Evolutionary conservation across 2,888 invertebrate genomes (phyloP).

Genomic region (Apotomis turbidana): DNA sequence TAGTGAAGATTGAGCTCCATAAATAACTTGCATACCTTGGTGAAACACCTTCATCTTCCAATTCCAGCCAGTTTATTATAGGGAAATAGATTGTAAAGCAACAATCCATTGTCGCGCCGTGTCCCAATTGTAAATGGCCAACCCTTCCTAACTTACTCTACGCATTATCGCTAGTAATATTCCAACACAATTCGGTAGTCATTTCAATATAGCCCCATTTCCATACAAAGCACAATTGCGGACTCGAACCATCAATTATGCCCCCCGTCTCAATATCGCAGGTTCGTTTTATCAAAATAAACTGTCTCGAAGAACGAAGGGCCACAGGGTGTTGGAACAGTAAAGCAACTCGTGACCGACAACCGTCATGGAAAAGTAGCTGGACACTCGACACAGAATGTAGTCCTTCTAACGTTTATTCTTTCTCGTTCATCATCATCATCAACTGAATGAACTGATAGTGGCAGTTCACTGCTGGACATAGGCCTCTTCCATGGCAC

Average conservation of each 20-base stretch:
- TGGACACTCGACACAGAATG: too few species aligned
- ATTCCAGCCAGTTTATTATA: background rate
- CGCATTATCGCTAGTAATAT: slow-evolving; percentile 32
- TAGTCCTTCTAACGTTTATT: too few species aligned
- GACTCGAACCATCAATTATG: slow-evolving; percentile 37
- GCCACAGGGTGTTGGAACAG: slow-evolving; percentile 10
- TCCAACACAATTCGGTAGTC: slow-evolving; percentile 35
- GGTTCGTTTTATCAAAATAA: slow-evolving; percentile 41
- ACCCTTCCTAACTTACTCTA: slow-evolving; percentile 29
- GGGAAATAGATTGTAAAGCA: slow-evolving; percentile 17
- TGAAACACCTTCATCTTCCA: background rate
- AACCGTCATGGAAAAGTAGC: too few species aligned
- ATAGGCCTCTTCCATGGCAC: too few species aligned
- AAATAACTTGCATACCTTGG: too few species aligned
- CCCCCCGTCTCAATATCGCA: slow-evolving; percentile 37
- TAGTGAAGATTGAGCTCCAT: too few species aligned
- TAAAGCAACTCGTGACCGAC: background rate
- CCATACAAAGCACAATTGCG: slow-evolving; percentile 36
- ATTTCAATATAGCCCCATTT: slow-evolving; percentile 39
- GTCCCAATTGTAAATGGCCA: slow-evolving; percentile 21
- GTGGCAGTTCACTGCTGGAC: too few species aligned
- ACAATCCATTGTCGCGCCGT: background rate
- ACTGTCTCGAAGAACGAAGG: slow-evolving; percentile 31
- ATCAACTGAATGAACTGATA: too few species aligned
- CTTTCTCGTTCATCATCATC: too few species aligned